A percentile compares a stretch with the other conserved stretches of the same genome.
Conservation (phyloP, 2,113 vertebrate genomes). For the Psammodynastes pulverulentus region DNA sequence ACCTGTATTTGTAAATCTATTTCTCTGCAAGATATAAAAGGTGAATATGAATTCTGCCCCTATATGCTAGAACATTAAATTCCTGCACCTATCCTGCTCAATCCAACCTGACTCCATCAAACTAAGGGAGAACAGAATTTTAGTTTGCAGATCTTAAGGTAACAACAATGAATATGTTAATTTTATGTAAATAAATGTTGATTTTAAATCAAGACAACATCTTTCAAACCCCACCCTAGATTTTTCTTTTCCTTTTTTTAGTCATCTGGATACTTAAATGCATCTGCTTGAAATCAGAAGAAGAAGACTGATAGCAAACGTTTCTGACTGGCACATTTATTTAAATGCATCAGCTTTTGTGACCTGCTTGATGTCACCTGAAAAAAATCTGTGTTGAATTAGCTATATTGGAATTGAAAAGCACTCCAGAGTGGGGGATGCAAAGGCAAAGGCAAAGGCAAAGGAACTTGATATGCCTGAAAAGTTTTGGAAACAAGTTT, state of each 20-base stretch:
- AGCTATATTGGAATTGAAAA: too few relatives aligned
- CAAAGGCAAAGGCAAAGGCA: too few relatives aligned
- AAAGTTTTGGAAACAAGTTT: neutral
- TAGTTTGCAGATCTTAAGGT: neutral
- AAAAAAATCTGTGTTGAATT: neutral
- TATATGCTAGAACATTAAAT: neutral
- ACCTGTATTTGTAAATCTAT: neutral
- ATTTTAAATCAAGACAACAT: neutral
- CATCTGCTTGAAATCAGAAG: neutral
- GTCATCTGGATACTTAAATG: neutral
- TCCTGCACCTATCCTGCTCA: too few relatives aligned
- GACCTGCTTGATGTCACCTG: neutral
- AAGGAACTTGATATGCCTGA: too few relatives aligned
- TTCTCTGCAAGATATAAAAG: neutral
- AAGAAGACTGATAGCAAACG: neutral
- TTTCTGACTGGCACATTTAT: neutral
- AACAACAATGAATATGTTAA: neutral
- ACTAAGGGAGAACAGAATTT: neutral
- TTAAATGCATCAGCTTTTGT: neutral
- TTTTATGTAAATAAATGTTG: neutral
- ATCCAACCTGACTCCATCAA: neutral
- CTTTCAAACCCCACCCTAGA: neutral
- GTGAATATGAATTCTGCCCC: neutral
- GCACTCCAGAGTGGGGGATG: too few relatives aligned
- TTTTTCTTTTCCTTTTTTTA: neutral